Conservation (phyloP, 2,797 vertebrate species). For the Propithecus perrieri region DNA sequence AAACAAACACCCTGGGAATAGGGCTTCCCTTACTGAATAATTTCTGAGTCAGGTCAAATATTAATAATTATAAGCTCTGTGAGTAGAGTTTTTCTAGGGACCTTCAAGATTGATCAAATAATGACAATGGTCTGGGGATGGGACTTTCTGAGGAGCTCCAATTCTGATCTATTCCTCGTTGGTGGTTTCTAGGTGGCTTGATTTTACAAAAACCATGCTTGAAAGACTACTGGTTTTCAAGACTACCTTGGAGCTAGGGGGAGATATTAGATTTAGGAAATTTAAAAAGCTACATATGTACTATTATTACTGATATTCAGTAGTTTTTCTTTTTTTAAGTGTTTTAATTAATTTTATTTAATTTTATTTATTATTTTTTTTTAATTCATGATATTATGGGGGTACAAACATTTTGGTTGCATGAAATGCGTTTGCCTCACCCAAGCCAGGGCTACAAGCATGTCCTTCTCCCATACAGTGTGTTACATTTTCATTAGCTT, state of each 20-base stretch:
- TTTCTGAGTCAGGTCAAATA: neutral
- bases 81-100: neutral
- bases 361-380: too few relatives aligned
- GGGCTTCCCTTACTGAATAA: neutral
- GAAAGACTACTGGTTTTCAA: neutral
- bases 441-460: too few relatives aligned
- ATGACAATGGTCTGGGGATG: neutral
- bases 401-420: too few relatives aligned
- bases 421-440: too few relatives aligned
- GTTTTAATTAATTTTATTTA: too few relatives aligned
- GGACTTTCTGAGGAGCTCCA: neutral
- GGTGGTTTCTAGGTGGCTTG: neutral
- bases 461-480: too few relatives aligned
- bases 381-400: too few relatives aligned
- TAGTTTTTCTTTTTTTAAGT: too few relatives aligned
- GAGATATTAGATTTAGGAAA: neutral
- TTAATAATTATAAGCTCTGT: neutral
- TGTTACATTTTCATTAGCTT: too few relatives aligned
- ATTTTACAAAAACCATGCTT: neutral
- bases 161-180: neutral
- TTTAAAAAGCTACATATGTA: neutral
- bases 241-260: neutral
- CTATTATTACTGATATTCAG: neutral
- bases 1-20: neutral
- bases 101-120: neutral